Base-by-base conservation (phyloP, 37 sponge, comb jelly and placozoan genomes). In the Amphimedon queenslandica region DNA sequence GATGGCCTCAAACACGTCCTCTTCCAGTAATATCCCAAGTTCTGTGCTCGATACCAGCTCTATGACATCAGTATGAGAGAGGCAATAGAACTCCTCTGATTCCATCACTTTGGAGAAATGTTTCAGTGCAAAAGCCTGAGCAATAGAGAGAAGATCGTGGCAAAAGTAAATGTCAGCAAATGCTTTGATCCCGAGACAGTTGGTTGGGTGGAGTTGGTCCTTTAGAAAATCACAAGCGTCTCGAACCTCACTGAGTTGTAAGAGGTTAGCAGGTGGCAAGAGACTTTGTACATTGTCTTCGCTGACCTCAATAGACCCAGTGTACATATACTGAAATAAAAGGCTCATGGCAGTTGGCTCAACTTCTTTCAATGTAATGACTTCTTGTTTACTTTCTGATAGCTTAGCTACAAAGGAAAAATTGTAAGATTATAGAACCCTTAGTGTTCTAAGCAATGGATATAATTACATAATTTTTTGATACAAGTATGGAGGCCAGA, bases 131-230 rank as follows among this genome's bases (percentile, higher is more conserved):
- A 37, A 87, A 10, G 66, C 77, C 0, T 57, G 35, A 2, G 88
- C 81, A 21, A 72, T 77, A 4, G 37, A 21, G 25, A 69, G 42
- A 0, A 87, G 77, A 3, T 81, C 70, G 1, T 57, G 23, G 32
- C 82, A 87, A 4, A 74, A 76, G 63, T 82, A 82, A 0, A 70
- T 58, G 30, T 87, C 83, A 1, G 81, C 88, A 43, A 87, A 82
- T n/a, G 60, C 35, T 67, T 66, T 74, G 24, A 87, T 75, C 2
- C 88, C 88, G 28, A 87, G 73, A 57, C 88, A 87, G 68, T 87
- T 87, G 20, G 85, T 67, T 5, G 88, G 38, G 41, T 81, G 67
- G 24, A 87, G 55, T 13, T 82, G 81, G 10, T 67, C 51, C 20
- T 37, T 58, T 4, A 87, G 66, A 28, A 82, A 87, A 40, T 71